These are phyloP conservation scores for Drosophila nr. fundita DNA, from an alignment of 2,888 invertebrate genomes.

Conservation along the genomic window DNA sequence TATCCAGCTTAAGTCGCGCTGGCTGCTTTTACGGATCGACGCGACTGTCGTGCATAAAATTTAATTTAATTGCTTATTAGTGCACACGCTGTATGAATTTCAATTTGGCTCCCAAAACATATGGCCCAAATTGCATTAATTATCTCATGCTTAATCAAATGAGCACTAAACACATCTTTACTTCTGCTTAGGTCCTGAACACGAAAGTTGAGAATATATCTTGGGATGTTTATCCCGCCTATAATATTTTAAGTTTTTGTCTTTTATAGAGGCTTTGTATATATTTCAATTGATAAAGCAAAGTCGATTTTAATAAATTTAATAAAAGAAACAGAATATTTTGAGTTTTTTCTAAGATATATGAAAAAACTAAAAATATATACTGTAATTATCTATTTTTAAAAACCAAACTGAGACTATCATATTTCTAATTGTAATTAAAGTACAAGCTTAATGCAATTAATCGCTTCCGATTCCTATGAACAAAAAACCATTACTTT, in stretches of 20 bases:
- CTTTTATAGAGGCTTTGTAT: background rate
- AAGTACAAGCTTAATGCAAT: accelerated
- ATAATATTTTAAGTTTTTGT: background rate
- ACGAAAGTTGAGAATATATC: background rate
- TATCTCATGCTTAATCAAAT: slow-evolving; percentile 24
- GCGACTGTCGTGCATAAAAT: slow-evolving; percentile 40
- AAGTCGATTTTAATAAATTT: background rate
- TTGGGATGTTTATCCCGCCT: too few relatives aligned
- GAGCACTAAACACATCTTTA: slow-evolving; percentile 33
- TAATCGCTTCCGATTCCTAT: background rate
- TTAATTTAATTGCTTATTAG: slow-evolving; percentile 65
- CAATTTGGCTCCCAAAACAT: slow-evolving; percentile 51
- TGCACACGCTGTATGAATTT: slow-evolving; percentile 68
- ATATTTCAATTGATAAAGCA: background rate
- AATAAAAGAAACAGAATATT: background rate
- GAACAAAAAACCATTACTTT: background rate
- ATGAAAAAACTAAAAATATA: accelerated
- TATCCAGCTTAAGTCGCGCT: slow-evolving; percentile 24
- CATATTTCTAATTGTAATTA: background rate
- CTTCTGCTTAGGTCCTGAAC: slow-evolving; percentile 10
- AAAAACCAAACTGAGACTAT: too few relatives aligned
- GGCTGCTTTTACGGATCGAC: slow-evolving; percentile 20
- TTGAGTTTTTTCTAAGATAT: background rate
- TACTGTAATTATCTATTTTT: background rate
- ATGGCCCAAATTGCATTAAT: slow-evolving; percentile 50